These are phyloP conservation scores for Eurystomus gularis DNA, from an alignment of 2,113 vertebrate genomes.

Conservation along the genomic window DNA sequence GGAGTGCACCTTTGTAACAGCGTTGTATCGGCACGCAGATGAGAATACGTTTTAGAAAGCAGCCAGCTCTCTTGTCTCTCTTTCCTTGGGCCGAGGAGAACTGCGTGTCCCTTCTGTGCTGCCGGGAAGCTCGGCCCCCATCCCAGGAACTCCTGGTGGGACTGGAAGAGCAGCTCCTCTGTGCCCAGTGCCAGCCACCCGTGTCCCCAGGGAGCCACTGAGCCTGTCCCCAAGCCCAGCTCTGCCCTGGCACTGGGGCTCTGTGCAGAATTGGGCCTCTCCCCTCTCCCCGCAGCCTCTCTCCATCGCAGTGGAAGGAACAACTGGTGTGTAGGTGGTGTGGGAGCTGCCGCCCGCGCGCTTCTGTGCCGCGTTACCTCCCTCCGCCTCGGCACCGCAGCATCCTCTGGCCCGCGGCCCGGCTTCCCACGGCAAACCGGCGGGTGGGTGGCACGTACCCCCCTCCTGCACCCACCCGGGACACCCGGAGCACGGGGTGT, in stretches of 20 bases:
- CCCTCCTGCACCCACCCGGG: fast-evolving
- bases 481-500: fast-evolving
- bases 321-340: background rate
- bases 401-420: background rate
- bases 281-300: background rate
- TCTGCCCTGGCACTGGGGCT: fast-evolving
- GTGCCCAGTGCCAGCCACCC: fast-evolving
- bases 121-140: background rate
- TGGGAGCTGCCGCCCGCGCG: fast-evolving
- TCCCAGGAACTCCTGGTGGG: background rate
- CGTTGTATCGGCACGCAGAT: background rate
- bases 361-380: background rate
- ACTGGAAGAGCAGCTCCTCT: background rate
- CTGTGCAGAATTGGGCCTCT: background rate
- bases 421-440: background rate
- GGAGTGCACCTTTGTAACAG: conserved; percentile 56
- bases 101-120: fast-evolving
- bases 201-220: background rate
- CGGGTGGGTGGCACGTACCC: fast-evolving
- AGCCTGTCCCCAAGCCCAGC: background rate
- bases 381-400: background rate
- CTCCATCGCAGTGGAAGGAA: background rate
- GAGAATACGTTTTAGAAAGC: conserved; percentile 33
- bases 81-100: background rate
- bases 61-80: background rate